These are phyloP conservation scores for Spilosoma lubricipeda DNA, from an alignment of 2,888 invertebrate species.

Conservation along the genomic window DNA sequence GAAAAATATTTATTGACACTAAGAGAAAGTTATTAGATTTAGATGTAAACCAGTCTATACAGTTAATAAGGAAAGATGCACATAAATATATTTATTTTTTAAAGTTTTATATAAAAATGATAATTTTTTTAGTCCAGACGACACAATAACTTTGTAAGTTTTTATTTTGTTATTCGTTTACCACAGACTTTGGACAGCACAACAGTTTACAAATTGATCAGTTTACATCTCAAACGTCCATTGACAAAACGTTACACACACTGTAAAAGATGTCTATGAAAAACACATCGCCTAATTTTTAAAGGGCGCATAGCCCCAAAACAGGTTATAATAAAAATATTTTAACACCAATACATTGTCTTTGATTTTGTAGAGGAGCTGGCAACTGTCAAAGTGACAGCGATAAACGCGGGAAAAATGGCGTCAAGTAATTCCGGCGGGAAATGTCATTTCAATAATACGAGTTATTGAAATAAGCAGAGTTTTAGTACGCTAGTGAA, in stretches of 20 bases:
- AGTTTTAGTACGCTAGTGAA: slow-evolving; percentile 29
- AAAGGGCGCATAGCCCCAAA: slow-evolving; percentile 34
- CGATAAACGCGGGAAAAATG: slow-evolving; percentile 50
- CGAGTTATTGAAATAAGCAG: slow-evolving; percentile 24
- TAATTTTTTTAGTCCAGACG: neutral
- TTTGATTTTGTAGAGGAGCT: slow-evolving; percentile 36
- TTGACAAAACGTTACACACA: slow-evolving; percentile 44
- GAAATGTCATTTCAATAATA: slow-evolving; percentile 63
- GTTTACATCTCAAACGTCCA: slow-evolving; percentile 56
- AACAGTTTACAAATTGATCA: slow-evolving; percentile 39
- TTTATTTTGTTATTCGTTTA: slow-evolving; percentile 32
- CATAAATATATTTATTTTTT: slow-evolving; percentile 12
- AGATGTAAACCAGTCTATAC: neutral
- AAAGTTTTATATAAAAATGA: slow-evolving; percentile 11
- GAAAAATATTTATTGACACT: neutral
- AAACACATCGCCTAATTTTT: slow-evolving; percentile 33
- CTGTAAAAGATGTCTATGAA: slow-evolving; percentile 40
- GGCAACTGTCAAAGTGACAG: slow-evolving; percentile 54
- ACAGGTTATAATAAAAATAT: slow-evolving; percentile 27
- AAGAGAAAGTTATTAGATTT: neutral
- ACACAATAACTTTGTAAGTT: slow-evolving; percentile 14
- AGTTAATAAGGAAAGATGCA: neutral
- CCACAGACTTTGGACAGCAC: slow-evolving; percentile 55
- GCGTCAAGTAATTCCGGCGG: slow-evolving; percentile 62
- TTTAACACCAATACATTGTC: slow-evolving; percentile 34